Percentiles rank a stretch among this genome's conserved stretches.
Evolutionary conservation across 1,140 invertebrate genomes (phyloP).

Genomic region (Acromyrmex heyeri): DNA sequence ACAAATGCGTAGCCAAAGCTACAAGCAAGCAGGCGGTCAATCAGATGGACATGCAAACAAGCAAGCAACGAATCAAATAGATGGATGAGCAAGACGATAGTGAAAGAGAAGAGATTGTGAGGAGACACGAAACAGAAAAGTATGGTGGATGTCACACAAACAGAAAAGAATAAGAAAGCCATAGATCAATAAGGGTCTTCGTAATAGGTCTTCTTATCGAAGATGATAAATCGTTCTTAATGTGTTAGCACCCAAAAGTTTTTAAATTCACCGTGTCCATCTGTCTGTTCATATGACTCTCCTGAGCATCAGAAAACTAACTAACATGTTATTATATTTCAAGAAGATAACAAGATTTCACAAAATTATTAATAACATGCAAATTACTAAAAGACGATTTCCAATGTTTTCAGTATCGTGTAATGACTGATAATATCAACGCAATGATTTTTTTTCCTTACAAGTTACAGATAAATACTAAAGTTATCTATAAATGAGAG

Average conservation of each 20-base stretch:
- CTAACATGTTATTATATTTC: background rate
- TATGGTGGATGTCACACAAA: slow-evolving; percentile 13
- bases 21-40: slow-evolving; percentile 55
- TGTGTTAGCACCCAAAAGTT: slow-evolving; percentile 1
- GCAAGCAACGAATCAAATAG: slow-evolving; percentile 32
- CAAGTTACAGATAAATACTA: background rate
- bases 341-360: background rate
- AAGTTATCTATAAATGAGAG: background rate
- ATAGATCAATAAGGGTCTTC: background rate
- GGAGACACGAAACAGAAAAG: background rate
- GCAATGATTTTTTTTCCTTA: background rate
- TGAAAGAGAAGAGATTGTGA: background rate
- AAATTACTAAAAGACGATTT: background rate
- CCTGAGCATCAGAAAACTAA: background rate
- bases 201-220: background rate
- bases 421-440: background rate
- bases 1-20: slow-evolving; percentile 36
- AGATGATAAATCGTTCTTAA: slow-evolving; percentile 4
- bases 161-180: background rate
- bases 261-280: background rate
- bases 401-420: background rate
- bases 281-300: slow-evolving; percentile 9
- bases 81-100: background rate
- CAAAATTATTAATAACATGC: background rate
- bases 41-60: slow-evolving; percentile 40